Conservation (phyloP, 2,888 invertebrate genomes). For the Calameuta filiformis region DNA sequence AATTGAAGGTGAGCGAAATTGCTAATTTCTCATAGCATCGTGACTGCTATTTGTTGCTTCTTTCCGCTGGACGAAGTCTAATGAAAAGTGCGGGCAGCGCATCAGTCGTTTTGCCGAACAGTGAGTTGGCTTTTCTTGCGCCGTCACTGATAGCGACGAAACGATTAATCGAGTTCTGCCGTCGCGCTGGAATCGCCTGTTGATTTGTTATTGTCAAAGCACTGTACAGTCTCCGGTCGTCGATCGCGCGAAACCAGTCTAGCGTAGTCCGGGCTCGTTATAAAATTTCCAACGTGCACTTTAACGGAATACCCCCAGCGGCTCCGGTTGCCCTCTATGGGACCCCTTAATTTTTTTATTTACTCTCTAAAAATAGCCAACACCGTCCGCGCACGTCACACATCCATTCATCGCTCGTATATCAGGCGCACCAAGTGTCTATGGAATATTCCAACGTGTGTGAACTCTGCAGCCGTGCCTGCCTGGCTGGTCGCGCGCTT, state of each 20-base stretch:
- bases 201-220: neutral
- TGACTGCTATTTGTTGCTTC: neutral
- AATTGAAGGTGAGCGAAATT: conserved; percentile 78
- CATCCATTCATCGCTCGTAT: neutral
- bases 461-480: neutral
- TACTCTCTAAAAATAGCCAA: conserved; percentile 19
- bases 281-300: neutral
- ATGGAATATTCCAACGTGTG: neutral
- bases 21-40: neutral
- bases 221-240: neutral
- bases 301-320: conserved; percentile 2
- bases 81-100: neutral
- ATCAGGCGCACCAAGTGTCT: neutral
- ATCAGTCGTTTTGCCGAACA: neutral
- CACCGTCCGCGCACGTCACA: neutral
- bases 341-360: conserved; percentile 47
- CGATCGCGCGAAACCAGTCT: neutral
- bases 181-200: neutral
- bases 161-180: no score
- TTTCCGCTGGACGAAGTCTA: neutral
- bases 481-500: neutral
- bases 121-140: neutral
- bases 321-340: conserved; percentile 7
- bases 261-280: neutral
- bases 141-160: neutral